Evolutionary conservation across 2,888 invertebrate genomes (phyloP).

Genomic region (Arrhopalites spinosus): DNA sequence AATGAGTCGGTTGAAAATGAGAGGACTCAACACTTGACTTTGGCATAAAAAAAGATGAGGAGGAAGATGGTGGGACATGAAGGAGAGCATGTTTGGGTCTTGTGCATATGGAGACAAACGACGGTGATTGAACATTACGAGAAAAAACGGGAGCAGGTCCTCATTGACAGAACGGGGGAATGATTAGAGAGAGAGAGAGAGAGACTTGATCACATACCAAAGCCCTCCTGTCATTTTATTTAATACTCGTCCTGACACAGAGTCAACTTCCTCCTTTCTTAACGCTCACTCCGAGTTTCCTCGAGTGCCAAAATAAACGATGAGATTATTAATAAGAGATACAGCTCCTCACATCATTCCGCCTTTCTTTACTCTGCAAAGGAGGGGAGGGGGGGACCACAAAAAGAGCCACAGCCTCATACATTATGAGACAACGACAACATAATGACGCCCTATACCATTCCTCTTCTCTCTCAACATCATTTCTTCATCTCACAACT

Average conservation of each 20-base stretch:
- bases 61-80: background rate
- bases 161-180: background rate
- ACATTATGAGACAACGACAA: no score
- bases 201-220: no score
- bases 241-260: constrained; percentile 4
- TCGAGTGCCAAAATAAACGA: constrained; percentile 29
- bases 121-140: background rate
- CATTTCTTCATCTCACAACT: no score
- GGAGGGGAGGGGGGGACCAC: no score
- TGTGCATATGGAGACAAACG: background rate
- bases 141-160: background rate
- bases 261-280: constrained; percentile 21
- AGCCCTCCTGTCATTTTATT: no score
- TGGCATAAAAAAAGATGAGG: background rate
- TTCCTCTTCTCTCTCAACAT: no score
- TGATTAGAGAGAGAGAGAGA: background rate
- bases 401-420: no score
- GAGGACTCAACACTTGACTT: constrained; percentile 17
- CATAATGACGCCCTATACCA: no score
- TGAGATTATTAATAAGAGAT: constrained; percentile 1
- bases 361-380: background rate
- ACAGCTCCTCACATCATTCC: background rate
- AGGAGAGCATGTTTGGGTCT: no score
- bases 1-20: constrained; percentile 18
- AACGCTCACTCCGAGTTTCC: background rate